phyloP scores from a whole-genome alignment of 2,888 invertebrate genomes.

The Thecocarcelia acutangulata region DNA sequence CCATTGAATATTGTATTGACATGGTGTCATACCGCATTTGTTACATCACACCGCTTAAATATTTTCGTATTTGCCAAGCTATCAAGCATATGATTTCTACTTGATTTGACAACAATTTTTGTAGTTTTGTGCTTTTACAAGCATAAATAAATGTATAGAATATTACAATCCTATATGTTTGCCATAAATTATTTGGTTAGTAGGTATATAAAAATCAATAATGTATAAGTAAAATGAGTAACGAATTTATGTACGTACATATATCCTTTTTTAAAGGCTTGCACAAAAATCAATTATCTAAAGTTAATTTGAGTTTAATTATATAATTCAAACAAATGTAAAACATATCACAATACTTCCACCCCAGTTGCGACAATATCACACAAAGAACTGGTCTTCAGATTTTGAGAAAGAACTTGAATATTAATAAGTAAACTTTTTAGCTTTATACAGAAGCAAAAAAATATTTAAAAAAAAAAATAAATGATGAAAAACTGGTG shows the following conservation, averaged over 20 bases:
- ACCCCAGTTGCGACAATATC: too few species aligned
- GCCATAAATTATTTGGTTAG: too few species aligned
- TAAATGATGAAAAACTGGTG: slow-evolving; percentile 20
- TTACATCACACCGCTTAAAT: slow-evolving; percentile 57
- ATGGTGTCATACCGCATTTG: slow-evolving; percentile 36
- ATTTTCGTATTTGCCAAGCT: slow-evolving; percentile 64
- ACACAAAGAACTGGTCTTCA: too few species aligned
- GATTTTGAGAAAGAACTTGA: too few species aligned
- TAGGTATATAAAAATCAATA: background rate
- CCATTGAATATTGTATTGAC: slow-evolving; percentile 20
- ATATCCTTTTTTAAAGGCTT: too few species aligned
- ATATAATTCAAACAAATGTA: too few species aligned
- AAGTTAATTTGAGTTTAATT: too few species aligned
- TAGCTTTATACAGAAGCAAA: background rate
- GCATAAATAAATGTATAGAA: background rate
- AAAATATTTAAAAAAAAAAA: background rate
- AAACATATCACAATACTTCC: too few species aligned
- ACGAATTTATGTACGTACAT: too few species aligned
- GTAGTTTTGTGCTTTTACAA: slow-evolving; percentile 21
- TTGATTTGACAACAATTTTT: slow-evolving; percentile 54
- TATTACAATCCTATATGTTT: too few species aligned
- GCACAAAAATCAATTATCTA: too few species aligned
- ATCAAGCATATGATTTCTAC: slow-evolving; percentile 63
- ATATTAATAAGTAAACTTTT: background rate
- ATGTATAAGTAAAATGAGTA: too few species aligned